Conservation (phyloP, 2,888 invertebrate species). For the Polydrusus tereticollis region DNA sequence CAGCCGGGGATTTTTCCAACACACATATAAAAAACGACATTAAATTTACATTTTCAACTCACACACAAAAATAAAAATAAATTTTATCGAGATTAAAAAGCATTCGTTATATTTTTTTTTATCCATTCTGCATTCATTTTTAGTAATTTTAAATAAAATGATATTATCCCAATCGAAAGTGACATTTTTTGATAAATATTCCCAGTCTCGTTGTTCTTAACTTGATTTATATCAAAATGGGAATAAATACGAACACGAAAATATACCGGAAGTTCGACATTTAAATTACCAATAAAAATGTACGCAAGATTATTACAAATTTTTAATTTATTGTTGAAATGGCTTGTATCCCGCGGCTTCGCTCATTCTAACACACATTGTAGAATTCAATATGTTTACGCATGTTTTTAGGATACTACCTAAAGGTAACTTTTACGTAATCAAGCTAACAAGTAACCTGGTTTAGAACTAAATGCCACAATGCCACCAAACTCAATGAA, state of each 20-base stretch:
- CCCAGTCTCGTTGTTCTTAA: background rate
- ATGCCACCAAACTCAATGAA: no score
- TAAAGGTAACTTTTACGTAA: no score
- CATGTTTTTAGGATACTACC: no score
- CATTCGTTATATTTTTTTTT: conserved; percentile 49
- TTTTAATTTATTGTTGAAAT: no score
- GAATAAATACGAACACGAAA: background rate
- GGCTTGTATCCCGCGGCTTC: no score
- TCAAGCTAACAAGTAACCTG: no score
- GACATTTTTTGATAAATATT: conserved; percentile 19
- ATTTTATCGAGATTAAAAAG: conserved; percentile 50
- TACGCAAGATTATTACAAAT: no score
- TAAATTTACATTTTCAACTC: conserved; percentile 48
- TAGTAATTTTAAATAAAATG: conserved; percentile 54
- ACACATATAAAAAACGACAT: conserved; percentile 33
- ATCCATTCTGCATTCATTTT: conserved; percentile 51
- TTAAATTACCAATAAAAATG: background rate
- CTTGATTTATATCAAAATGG: background rate
- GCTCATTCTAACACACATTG: no score
- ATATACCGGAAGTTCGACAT: background rate
- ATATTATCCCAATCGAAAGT: conserved; percentile 27
- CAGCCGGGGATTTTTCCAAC: conserved; percentile 39
- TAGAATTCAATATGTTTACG: no score
- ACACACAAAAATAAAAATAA: conserved; percentile 50
- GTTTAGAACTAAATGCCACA: no score